Evolutionary conservation across 1,140 invertebrate genomes (phyloP), one percentile per base, ranked within the genome.

Genomic region (Drosophila repleta): DNA sequence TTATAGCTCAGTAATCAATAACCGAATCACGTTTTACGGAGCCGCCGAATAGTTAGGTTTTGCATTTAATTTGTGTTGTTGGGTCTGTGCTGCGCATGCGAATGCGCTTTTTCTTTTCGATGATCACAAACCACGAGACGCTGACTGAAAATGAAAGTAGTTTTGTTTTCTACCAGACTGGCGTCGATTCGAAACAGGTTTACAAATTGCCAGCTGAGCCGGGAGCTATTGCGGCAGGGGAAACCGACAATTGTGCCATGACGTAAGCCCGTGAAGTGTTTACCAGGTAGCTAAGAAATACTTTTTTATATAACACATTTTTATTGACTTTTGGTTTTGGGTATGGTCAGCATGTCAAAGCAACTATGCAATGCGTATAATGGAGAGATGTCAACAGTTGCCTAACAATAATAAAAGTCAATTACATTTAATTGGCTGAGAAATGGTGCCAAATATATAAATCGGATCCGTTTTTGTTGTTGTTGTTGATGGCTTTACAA

Each of bases 91-190:
- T 87, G 78, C 82, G 82, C 83, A 87, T 82, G 71, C 83, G 37
- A 88, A 85, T 80, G 74, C 65, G 39, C 69, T 77, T 63, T 69
- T 75, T 71, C 58, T 65, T 71, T 68, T 49, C n/a, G 13, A 8
- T 4, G 51, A 71, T 51, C 68, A 73, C 48, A 49, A 56, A 56
- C 53, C 65, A 58, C 56, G 18, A 39, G 32, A 56, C 51, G 57
- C n/a, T 32, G 32, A 66, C 62, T 76, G 78, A 87, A 85, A 81
- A 87, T 87, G 82, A 85, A 85, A 85, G 82, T 87, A 72, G 78
- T 83, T 83, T 83, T 74, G 64, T 66, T 41, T 20, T 41, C 15
- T 41, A 63, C 10, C 52, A 69, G 74, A 66, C 66, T 85, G 63
- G 63, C 63, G 68, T 69, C 52, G 82, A 35, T 35, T 66, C 37